Conservation (phyloP, 2,113 vertebrate genomes). For the Noturus placidus region DNA sequence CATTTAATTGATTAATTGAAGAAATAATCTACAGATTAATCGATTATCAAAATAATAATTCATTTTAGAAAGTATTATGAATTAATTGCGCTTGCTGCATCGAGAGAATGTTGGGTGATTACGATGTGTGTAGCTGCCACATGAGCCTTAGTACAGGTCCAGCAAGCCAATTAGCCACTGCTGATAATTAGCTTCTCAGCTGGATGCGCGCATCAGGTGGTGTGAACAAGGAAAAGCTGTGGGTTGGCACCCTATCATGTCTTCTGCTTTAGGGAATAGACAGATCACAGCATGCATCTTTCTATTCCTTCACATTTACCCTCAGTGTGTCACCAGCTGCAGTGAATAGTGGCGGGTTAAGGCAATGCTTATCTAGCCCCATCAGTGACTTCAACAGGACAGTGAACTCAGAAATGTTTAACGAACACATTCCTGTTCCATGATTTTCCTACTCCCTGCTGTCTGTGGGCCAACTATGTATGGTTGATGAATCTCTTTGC, state of each 20-base stretch:
- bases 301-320: constrained; percentile 32
- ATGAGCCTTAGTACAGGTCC: constrained; percentile 50
- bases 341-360: constrained; percentile 36
- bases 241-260: constrained; percentile 31
- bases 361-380: constrained; percentile 45
- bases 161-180: constrained; percentile 48
- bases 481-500: not conserved
- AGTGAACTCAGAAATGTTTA: constrained; percentile 24
- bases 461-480: constrained; percentile 8
- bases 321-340: constrained; percentile 27
- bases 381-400: constrained; percentile 1
- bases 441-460: not conserved
- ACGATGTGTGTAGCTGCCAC: constrained; percentile 54
- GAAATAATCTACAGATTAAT: no score
- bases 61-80: not conserved
- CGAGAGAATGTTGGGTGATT: constrained; percentile 54
- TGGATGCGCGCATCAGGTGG: constrained; percentile 51
- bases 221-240: constrained; percentile 51
- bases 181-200: constrained; percentile 56
- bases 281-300: constrained; percentile 35
- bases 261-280: constrained; percentile 35
- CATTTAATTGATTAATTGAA: no score
- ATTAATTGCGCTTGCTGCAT: constrained; percentile 48
- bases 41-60: no score
- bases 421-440: constrained; percentile 5